phyloP scores from a whole-genome alignment of 1,140 invertebrate genomes.

The Latrodectus geometricus region DNA sequence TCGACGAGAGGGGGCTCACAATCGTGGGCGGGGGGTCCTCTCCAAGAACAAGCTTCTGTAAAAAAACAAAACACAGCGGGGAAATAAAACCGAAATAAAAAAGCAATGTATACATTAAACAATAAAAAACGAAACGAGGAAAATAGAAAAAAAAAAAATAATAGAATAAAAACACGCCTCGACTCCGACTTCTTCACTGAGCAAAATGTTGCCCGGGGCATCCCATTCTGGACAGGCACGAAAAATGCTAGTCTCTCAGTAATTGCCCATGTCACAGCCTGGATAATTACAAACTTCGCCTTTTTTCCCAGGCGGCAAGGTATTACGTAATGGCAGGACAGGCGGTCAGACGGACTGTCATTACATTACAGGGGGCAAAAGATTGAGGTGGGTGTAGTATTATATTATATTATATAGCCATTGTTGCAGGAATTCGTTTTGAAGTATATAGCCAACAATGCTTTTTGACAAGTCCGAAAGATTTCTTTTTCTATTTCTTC shows the following conservation, averaged over 20 bases:
- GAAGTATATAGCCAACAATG: constrained; percentile 31
- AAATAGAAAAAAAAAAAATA: background rate
- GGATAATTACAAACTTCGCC: constrained; percentile 55
- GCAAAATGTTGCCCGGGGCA: constrained; percentile 37
- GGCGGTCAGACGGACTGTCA: constrained; percentile 47
- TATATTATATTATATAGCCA: constrained; percentile 43
- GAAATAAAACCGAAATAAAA: constrained; percentile 4
- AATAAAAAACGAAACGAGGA: constrained; percentile 29
- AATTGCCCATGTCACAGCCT: constrained; percentile 59
- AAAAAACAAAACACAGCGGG: constrained; percentile 46
- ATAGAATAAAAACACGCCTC: constrained; percentile 9
- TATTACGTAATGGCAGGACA: constrained; percentile 50
- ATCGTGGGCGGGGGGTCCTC: constrained; percentile 47
- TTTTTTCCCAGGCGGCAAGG: constrained; percentile 54
- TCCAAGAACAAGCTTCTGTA: constrained; percentile 49
- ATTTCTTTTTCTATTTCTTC: constrained; percentile 13
- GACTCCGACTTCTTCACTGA: constrained; percentile 13
- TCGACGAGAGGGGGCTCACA: constrained; percentile 11
- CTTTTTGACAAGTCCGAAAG: constrained; percentile 43
- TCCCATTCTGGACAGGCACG: constrained; percentile 15
- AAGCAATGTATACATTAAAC: constrained; percentile 55
- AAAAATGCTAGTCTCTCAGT: constrained; percentile 41
- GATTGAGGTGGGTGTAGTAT: constrained; percentile 13
- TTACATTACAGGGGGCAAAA: constrained; percentile 15
- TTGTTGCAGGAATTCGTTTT: constrained; percentile 33